Base-by-base conservation (phyloP, 2,888 invertebrate genomes). In the Melieria crassipennis region DNA sequence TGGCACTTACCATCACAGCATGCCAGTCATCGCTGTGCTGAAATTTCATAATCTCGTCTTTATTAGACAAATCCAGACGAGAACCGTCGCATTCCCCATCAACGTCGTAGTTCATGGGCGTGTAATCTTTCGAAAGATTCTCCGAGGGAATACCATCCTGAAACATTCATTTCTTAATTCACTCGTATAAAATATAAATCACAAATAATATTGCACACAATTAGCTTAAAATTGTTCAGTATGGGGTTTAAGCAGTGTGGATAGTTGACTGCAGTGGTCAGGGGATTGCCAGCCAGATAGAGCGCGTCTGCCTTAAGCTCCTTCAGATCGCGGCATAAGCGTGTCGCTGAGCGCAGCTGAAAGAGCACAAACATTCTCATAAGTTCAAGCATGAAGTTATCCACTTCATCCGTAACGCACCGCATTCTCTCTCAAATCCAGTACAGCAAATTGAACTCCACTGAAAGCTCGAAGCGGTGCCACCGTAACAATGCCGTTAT, bases 1-100 rank as follows among this genome's bases (percentile, higher is more conserved):
- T 30, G 30, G 11, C 4, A 62, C 70, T 62, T 67, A 84, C 85
- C 74, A 83, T 72, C 57, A 85, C 76, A 1, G 81, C 83, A 77
- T 85, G 85, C 86, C 85, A 85, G 46, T 83, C 73, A 13, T 75
- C 70, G 52, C 83, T 84, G n/a, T 76, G 74, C 65, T 77, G 78
- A 52, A 80, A 85, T 62, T 79, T 75, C 0, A 68, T 62, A 56
- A 86, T 7, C 3, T 69, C 69, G 4, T 70, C 42, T 66, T 79
- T 79, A 69, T 79, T 80, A 6, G 72, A 75, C 76, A 77, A 75
- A 74, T 84, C 79, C 55, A 82, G 77, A 9, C 80, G 73, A 47
- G 72, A 65, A 10, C 81, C 80, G 66, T 81, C 81, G 16, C 73
- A 72, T 4, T 79, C 77, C 52, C 77, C 60, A 65, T 80, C 79